Percentiles rank a stretch among this genome's conserved stretches.
Evolutionary conservation across 2,888 invertebrate genomes (phyloP).

Genomic region (Girardia tigrina): DNA sequence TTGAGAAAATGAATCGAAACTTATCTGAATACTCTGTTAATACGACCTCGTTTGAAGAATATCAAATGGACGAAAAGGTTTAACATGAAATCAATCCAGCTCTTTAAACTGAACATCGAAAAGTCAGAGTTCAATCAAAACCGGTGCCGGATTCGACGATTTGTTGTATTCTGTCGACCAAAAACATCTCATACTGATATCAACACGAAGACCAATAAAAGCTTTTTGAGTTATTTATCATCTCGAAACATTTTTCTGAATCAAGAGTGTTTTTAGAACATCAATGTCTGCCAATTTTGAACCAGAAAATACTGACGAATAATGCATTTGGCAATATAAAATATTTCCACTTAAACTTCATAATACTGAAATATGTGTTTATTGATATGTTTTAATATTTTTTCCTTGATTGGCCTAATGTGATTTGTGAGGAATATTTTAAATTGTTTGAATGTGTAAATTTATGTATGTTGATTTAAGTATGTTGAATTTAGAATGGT

Average conservation of each 20-base stretch:
- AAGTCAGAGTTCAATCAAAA: background rate
- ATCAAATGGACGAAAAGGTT: constrained; percentile 2
- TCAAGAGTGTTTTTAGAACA: background rate
- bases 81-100: background rate
- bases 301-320: background rate
- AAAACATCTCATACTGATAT: background rate
- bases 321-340: background rate
- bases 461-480: too few relatives aligned
- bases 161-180: background rate
- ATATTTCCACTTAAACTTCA: background rate
- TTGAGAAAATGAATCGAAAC: too few relatives aligned
- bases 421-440: too few relatives aligned
- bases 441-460: too few relatives aligned
- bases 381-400: background rate
- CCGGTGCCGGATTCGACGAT: constrained; percentile 3
- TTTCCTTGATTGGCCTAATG: background rate
- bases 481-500: too few relatives aligned
- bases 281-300: background rate
- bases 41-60: too few relatives aligned
- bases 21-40: too few relatives aligned
- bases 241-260: background rate
- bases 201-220: background rate
- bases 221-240: background rate
- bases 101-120: background rate
- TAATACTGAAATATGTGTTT: background rate